Conservation (phyloP, 2,113 vertebrate species). For the Vimba vimba region DNA sequence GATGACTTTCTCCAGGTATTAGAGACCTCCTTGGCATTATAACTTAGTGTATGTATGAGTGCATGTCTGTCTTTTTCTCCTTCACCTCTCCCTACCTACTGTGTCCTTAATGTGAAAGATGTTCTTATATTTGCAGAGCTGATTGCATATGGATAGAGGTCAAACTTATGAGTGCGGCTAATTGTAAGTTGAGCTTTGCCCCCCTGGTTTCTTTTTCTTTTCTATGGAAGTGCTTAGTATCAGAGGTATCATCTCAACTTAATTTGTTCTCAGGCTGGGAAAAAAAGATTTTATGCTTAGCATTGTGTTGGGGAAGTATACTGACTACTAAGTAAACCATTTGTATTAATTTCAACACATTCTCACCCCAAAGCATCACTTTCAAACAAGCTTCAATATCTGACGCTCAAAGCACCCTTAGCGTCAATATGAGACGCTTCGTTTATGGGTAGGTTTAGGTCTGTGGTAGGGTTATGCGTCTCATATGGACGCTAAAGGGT, state of each 20-base stretch:
- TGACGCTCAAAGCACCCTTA: too few relatives aligned
- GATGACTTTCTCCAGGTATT: not conserved
- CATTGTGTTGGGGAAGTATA: not conserved
- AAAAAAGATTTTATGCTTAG: not conserved
- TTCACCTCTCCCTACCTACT: slow-evolving; percentile 7
- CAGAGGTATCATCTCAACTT: not conserved
- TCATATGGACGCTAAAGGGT: too few relatives aligned
- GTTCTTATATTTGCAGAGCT: not conserved
- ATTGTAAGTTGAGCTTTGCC: not conserved
- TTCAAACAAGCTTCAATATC: too few relatives aligned
- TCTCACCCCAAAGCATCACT: too few relatives aligned
- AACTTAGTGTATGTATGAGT: not conserved
- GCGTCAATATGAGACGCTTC: too few relatives aligned
- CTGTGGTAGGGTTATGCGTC: too few relatives aligned
- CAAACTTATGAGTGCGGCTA: slow-evolving; percentile 11
- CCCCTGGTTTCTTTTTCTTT: not conserved
- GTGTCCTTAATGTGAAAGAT: not conserved
- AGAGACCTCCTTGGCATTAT: not conserved
- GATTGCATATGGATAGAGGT: not conserved
- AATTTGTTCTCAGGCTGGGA: not conserved
- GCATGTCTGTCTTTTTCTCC: slow-evolving; percentile 27
- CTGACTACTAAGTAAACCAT: not conserved
- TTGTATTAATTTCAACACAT: too few relatives aligned
- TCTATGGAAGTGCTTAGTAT: slow-evolving; percentile 18
- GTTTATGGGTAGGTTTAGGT: too few relatives aligned